phyloP scores from a whole-genome alignment of 2,888 invertebrate species.

The Plagodis dolabraria region DNA sequence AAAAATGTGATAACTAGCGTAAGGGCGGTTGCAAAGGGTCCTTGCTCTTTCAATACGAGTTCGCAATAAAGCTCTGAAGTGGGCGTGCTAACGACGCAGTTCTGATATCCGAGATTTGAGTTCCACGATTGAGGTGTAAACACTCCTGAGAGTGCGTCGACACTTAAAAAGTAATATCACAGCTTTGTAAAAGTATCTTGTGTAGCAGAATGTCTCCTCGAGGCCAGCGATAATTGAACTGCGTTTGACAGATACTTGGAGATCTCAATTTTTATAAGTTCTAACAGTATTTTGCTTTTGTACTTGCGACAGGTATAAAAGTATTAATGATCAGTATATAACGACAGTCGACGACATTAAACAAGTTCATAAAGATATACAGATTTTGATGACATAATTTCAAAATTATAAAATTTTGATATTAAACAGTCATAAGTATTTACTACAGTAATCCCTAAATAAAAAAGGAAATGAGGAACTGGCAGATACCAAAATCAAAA shows the following conservation, averaged over 20 bases:
- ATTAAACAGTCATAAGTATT: too few species aligned
- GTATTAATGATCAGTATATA: too few species aligned
- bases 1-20: constrained; percentile 80
- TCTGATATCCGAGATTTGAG: constrained; percentile 47
- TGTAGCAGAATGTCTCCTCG: constrained; percentile 10
- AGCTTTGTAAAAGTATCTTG: constrained; percentile 21
- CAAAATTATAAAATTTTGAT: too few species aligned
- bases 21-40: constrained; percentile 68
- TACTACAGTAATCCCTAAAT: too few species aligned
- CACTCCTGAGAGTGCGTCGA: constrained; percentile 23
- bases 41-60: constrained; percentile 68
- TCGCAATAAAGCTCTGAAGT: constrained; percentile 73
- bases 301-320: too few species aligned
- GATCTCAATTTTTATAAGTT: not conserved
- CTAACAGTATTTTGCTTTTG: too few species aligned
- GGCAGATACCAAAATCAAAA: too few species aligned
- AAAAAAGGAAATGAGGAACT: too few species aligned
- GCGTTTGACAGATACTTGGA: constrained; percentile 6
- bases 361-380: too few species aligned
- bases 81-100: constrained; percentile 78
- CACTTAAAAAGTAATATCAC: constrained; percentile 32
- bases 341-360: too few species aligned
- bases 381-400: too few species aligned
- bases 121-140: constrained; percentile 39
- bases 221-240: constrained; percentile 19